Percentiles rank a stretch among this genome's conserved stretches.
phyloP scores from a whole-genome alignment of 92 coral and sea anemone genomes.

The Nematostella vectensis region DNA sequence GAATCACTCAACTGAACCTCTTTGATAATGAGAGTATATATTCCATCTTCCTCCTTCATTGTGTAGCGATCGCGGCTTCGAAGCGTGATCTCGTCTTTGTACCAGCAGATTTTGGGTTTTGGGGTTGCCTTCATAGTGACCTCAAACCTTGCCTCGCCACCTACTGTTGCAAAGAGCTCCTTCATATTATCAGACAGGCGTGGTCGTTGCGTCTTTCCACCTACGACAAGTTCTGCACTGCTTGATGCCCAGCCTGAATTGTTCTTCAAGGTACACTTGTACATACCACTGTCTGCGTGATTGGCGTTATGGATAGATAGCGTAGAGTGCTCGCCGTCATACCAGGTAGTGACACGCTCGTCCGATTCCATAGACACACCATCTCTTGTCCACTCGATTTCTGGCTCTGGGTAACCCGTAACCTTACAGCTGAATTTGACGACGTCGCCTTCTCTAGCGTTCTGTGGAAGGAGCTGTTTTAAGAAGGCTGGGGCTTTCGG shows the following conservation, averaged over 20 bases:
- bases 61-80: conserved; percentile 51
- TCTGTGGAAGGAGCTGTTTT: conserved; percentile 36
- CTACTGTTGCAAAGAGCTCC: conserved; percentile 15
- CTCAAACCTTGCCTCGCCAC: conserved; percentile 71
- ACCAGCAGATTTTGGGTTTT: conserved; percentile 77
- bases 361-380: conserved; percentile 39
- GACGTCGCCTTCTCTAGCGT: conserved; percentile 42
- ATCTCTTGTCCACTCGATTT: conserved; percentile 73
- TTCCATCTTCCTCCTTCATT: conserved; percentile 50
- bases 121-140: conserved; percentile 64
- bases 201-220: conserved; percentile 55
- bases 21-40: conserved; percentile 44
- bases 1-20: conserved; percentile 45
- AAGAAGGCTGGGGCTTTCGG: conserved; percentile 50
- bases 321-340: conserved; percentile 39
- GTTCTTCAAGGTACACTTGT: conserved; percentile 53
- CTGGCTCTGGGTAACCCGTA: conserved; percentile 63
- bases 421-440: conserved; percentile 42
- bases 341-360: conserved; percentile 34
- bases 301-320: conserved; percentile 41
- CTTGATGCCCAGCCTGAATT: conserved; percentile 65
- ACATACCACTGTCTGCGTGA: conserved; percentile 63
- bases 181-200: conserved; percentile 49
- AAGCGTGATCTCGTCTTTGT: conserved; percentile 54
- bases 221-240: conserved; percentile 67